Conservation (phyloP, 2,888 invertebrate species). For the Sussaba pulchella region DNA sequence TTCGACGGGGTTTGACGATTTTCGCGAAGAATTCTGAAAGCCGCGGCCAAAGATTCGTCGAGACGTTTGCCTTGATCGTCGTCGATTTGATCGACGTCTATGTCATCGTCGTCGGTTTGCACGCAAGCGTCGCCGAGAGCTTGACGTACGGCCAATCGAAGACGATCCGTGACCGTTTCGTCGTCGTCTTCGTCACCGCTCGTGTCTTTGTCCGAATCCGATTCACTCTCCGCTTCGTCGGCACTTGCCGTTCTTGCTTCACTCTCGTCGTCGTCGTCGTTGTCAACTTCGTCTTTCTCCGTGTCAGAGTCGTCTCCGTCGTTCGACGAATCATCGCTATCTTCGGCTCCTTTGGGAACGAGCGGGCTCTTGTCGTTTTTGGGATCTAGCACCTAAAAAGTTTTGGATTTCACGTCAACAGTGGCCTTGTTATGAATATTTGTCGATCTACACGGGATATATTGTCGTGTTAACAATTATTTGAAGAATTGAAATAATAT, state of each 20-base stretch:
- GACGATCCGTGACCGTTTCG: conserved; percentile 89
- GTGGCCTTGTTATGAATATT: too few species aligned
- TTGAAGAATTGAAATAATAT: too few species aligned
- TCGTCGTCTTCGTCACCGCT: conserved; percentile 84
- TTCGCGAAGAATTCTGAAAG: conserved; percentile 88
- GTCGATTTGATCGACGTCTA: conserved; percentile 91
- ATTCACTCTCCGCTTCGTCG: conserved; percentile 76
- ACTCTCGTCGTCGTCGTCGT: conserved; percentile 83
- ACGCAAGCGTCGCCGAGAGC: conserved; percentile 88
- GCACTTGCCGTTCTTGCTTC: conserved; percentile 78
- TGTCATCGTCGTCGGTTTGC: conserved; percentile 88
- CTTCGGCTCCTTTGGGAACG: conserved; percentile 81
- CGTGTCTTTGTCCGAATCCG: conserved; percentile 80
- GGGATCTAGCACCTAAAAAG: conserved; percentile 86
- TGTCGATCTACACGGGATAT: too few species aligned
- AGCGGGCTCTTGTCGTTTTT: conserved; percentile 89
- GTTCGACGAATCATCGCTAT: conserved; percentile 63
- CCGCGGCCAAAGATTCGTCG: conserved; percentile 90
- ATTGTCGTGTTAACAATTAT: too few species aligned
- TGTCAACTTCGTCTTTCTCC: conserved; percentile 78
- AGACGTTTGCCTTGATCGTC: conserved; percentile 91
- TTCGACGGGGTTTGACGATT: conserved; percentile 79
- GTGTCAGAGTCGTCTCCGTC: conserved; percentile 60
- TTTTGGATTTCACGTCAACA: too few species aligned
- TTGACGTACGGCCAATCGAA: conserved; percentile 90